Conservation (phyloP, 2,113 vertebrate species). For the Anhinga rufa region DNA sequence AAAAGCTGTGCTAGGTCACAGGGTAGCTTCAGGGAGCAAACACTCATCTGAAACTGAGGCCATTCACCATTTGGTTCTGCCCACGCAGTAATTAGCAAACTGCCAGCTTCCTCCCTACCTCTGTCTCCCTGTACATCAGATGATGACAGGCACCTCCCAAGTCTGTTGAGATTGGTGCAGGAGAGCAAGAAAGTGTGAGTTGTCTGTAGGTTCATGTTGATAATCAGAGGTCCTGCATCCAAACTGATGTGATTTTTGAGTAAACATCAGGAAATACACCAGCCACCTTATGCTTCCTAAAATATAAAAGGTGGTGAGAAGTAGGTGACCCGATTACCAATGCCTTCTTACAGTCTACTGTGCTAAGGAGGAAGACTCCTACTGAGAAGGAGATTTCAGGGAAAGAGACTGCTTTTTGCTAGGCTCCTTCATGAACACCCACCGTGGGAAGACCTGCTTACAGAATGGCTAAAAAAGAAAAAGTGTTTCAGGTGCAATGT, state of each 20-base stretch:
- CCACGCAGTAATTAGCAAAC: neutral
- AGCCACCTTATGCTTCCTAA: neutral
- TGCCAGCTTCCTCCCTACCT: neutral
- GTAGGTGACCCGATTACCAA: neutral
- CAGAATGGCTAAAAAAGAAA: neutral
- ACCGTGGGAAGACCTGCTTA: neutral
- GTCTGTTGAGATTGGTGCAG: neutral
- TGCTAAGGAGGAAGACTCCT: neutral
- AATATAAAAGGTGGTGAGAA: neutral
- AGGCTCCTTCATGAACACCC: neutral
- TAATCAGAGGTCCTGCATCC: neutral
- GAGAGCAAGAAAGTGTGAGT: neutral
- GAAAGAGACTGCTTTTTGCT: neutral
- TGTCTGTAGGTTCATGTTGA: neutral
- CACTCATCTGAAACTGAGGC: neutral
- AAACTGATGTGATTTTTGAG: neutral
- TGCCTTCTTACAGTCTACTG: neutral
- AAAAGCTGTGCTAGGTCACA: neutral
- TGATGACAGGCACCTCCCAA: neutral
- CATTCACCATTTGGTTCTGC: neutral
- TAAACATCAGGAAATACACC: neutral
- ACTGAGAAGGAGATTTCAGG: neutral
- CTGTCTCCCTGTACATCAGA: neutral
- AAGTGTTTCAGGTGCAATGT: neutral
- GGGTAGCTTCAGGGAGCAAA: neutral